Percentiles rank a stretch among this genome's conserved stretches.
Evolutionary conservation across 2,888 invertebrate genomes (phyloP).

Genomic region (Thymelicus lineola): DNA sequence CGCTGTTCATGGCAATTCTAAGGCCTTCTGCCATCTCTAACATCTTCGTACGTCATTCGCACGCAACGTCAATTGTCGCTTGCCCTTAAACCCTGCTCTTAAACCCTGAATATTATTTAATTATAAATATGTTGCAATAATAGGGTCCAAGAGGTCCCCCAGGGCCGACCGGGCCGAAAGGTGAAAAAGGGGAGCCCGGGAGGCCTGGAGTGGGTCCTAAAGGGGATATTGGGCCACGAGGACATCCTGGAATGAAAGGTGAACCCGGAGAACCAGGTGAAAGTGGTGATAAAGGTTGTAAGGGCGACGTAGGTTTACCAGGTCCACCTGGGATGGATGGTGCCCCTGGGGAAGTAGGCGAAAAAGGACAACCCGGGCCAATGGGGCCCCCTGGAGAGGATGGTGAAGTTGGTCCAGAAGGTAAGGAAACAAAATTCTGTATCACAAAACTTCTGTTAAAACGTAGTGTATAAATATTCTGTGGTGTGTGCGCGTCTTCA

Average conservation of each 20-base stretch:
- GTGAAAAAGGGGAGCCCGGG: constrained; percentile 91
- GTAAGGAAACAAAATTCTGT: constrained; percentile 60
- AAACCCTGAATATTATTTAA: too few species aligned
- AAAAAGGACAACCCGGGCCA: constrained; percentile 87
- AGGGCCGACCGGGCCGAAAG: constrained; percentile 88
- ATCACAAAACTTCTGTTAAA: background rate
- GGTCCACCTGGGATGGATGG: constrained; percentile 93
- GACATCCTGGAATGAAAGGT: constrained; percentile 91
- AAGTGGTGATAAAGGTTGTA: constrained; percentile 89
- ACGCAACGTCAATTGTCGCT: too few species aligned
- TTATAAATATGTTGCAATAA: background rate
- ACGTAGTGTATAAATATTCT: too few species aligned
- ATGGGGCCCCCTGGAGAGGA: constrained; percentile 91
- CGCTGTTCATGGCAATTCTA: too few species aligned
- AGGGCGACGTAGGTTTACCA: constrained; percentile 92
- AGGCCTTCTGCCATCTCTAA: too few species aligned
- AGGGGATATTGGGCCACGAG: constrained; percentile 92
- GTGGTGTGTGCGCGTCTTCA: too few species aligned
- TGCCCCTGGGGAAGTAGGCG: constrained; percentile 87
- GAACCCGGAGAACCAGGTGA: constrained; percentile 86
- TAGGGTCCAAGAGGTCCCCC: constrained; percentile 88
- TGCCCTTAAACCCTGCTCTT: too few species aligned
- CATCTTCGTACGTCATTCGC: too few species aligned
- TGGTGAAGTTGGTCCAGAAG: constrained; percentile 90
- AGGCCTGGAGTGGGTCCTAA: constrained; percentile 90